These are phyloP conservation scores for Kryptolebias ocellatus DNA, from an alignment of 2,797 vertebrate species.

Conservation along the genomic window DNA sequence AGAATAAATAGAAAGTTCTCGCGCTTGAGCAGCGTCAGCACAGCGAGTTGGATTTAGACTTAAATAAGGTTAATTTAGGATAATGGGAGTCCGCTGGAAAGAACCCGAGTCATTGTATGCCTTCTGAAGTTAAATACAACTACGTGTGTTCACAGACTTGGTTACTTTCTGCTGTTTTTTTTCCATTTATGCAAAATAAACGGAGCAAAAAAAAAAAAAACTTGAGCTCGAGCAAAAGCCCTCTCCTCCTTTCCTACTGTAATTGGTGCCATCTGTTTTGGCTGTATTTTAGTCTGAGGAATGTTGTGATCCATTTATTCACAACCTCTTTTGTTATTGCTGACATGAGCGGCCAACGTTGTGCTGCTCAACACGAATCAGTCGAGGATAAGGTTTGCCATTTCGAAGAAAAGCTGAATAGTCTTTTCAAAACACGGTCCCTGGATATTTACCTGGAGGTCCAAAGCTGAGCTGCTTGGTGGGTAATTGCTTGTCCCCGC, in stretches of 20 bases:
- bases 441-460: conserved; percentile 28
- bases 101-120: neutral
- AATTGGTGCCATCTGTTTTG: conserved; percentile 77
- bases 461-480: conserved; percentile 19
- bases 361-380: conserved; percentile 21
- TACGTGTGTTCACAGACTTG: conserved; percentile 11
- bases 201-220: neutral
- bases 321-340: conserved; percentile 35
- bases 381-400: conserved; percentile 8
- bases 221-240: conserved; percentile 16
- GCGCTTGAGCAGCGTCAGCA: neutral
- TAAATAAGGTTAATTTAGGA: neutral
- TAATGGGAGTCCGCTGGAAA: neutral
- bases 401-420: conserved; percentile 23
- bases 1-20: neutral
- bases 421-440: conserved; percentile 23
- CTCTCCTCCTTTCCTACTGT: conserved; percentile 54
- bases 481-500: conserved; percentile 25
- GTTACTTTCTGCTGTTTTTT: conserved; percentile 27
- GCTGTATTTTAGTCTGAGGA: conserved; percentile 57
- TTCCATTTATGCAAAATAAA: conserved; percentile 38
- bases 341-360: conserved; percentile 53
- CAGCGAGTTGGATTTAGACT: neutral
- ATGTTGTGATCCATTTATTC: conserved; percentile 66
- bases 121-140: neutral